Evolutionary conservation across 2,888 invertebrate species (phyloP).

Genomic region (Leptinotarsa juncta): DNA sequence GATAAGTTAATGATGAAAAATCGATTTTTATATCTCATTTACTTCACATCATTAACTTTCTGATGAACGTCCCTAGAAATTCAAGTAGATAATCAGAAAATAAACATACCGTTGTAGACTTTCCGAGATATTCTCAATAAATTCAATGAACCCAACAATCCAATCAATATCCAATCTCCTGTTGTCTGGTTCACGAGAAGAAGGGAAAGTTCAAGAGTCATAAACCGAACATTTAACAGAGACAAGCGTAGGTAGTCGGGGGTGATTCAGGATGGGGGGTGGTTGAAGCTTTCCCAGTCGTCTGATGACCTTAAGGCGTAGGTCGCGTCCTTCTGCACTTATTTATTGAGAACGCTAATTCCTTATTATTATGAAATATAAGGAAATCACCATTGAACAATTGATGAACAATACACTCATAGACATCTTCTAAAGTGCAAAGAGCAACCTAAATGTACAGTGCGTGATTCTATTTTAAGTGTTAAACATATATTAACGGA

Average conservation of each 20-base stretch:
- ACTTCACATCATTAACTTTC: too few relatives aligned
- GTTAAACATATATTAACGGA: too few relatives aligned
- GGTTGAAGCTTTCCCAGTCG: slow-evolving; percentile 29
- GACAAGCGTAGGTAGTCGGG: slow-evolving; percentile 18
- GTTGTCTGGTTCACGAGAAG: slow-evolving; percentile 33
- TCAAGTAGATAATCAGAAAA: background rate
- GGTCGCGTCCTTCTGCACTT: slow-evolving; percentile 37
- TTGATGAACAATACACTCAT: too few relatives aligned
- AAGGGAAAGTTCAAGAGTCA: slow-evolving; percentile 29
- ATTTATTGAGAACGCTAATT: background rate
- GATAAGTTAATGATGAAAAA: too few relatives aligned
- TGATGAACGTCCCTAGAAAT: too few relatives aligned
- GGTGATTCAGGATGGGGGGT: slow-evolving; percentile 22
- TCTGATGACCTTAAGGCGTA: slow-evolving; percentile 41
- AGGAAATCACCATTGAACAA: too few relatives aligned
- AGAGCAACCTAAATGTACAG: too few relatives aligned
- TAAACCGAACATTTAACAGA: slow-evolving; percentile 18
- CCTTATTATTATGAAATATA: background rate
- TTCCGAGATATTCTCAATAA: background rate
- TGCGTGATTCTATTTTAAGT: too few relatives aligned
- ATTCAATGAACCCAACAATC: slow-evolving; percentile 7
- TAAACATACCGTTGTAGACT: background rate
- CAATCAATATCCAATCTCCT: slow-evolving; percentile 29
- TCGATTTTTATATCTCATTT: too few relatives aligned
- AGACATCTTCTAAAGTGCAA: too few relatives aligned